Percentiles rank a stretch among this genome's conserved stretches.
phyloP scores from a whole-genome alignment of 2,888 invertebrate species.

The Schizotus pectinicornis region DNA sequence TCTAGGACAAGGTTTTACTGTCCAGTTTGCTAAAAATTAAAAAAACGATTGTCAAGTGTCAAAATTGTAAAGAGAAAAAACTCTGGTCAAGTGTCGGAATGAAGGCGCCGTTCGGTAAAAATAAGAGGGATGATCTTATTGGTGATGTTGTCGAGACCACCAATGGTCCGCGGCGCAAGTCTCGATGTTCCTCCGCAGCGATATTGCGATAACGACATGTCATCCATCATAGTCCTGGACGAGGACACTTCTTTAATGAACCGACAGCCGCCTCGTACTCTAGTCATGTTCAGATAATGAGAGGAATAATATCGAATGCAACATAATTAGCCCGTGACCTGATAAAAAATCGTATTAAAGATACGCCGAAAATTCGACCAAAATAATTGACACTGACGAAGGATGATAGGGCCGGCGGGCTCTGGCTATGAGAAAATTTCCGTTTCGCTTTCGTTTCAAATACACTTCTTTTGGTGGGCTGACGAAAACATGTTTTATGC shows the following conservation, averaged over 20 bases:
- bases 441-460: not conserved
- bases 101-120: no score
- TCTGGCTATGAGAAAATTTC: not conserved
- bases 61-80: no score
- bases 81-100: no score
- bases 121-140: no score
- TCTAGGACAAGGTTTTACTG: no score
- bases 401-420: slow-evolving; percentile 5
- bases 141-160: slow-evolving; percentile 40
- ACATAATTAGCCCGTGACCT: slow-evolving; percentile 37
- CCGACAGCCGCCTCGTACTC: slow-evolving; percentile 54
- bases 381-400: slow-evolving; percentile 29
- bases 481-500: slow-evolving; percentile 26
- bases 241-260: slow-evolving; percentile 57
- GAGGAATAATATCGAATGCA: slow-evolving; percentile 47
- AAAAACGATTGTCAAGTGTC: no score
- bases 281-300: slow-evolving; percentile 44
- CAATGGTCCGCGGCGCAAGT: slow-evolving; percentile 47
- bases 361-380: slow-evolving; percentile 17
- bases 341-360: slow-evolving; percentile 17
- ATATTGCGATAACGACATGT: slow-evolving; percentile 54
- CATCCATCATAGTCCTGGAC: slow-evolving; percentile 57
- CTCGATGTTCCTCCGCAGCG: slow-evolving; percentile 47
- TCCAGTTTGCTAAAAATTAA: no score
- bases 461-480: not conserved